These are phyloP conservation scores for Gouania willdenowi DNA, from an alignment of 2,797 vertebrate genomes.

Conservation along the genomic window DNA sequence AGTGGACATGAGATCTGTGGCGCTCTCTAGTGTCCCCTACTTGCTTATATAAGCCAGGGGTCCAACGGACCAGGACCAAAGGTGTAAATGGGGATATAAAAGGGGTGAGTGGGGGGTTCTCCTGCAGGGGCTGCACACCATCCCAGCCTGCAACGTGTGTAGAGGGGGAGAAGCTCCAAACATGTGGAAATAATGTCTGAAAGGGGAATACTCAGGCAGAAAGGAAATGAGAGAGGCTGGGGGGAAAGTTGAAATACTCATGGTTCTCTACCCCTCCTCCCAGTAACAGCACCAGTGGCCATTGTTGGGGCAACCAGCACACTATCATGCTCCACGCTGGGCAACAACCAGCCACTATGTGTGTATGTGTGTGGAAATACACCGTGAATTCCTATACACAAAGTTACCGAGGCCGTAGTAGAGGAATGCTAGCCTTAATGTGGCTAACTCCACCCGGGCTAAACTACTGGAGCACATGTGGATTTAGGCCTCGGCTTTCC, in stretches of 20 bases:
- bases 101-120: not conserved
- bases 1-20: constrained; percentile 59
- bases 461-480: constrained; percentile 51
- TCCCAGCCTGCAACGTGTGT: not conserved
- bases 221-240: not conserved
- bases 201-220: not conserved
- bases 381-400: too few relatives aligned
- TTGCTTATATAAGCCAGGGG: constrained; percentile 55
- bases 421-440: constrained; percentile 55
- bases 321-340: constrained; percentile 43
- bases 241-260: constrained; percentile 3
- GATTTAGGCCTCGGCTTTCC: constrained; percentile 18
- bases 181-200: constrained; percentile 9
- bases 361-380: too few relatives aligned
- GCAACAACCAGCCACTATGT: constrained; percentile 35
- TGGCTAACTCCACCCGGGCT: constrained; percentile 66
- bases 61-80: constrained; percentile 45
- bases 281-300: constrained; percentile 45
- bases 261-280: constrained; percentile 1
- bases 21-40: constrained; percentile 75
- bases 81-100: constrained; percentile 8
- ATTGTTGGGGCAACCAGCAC: constrained; percentile 74
- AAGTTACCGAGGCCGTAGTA: too few relatives aligned
- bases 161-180: not conserved
- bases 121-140: too few relatives aligned